Evolutionary conservation across 2,797 vertebrate species (phyloP).

Genomic region (Mallotus villosus): DNA sequence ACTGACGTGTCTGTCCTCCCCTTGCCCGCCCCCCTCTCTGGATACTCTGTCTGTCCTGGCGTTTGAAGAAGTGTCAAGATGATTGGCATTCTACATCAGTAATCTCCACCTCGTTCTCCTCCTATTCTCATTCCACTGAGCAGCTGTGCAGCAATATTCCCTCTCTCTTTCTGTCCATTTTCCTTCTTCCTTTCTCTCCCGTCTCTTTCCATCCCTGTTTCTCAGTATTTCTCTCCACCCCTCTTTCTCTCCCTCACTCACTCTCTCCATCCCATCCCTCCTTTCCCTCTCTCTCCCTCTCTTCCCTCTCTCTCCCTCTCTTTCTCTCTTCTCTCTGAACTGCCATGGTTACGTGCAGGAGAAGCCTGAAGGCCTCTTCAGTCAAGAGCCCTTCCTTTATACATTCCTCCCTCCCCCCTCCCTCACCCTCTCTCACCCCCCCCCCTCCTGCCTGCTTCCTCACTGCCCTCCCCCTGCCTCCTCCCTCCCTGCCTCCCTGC

Average conservation of each 20-base stretch:
- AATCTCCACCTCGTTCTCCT: slow-evolving; percentile 46
- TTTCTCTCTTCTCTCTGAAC: slow-evolving; percentile 66
- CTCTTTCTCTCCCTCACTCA: too few relatives aligned
- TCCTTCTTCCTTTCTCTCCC: too few relatives aligned
- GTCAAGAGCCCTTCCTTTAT: slow-evolving; percentile 49
- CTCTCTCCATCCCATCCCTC: slow-evolving; percentile 1
- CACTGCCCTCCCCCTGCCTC: not conserved
- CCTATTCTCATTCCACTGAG: slow-evolving; percentile 65
- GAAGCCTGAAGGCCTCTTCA: slow-evolving; percentile 71
- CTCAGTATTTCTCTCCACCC: too few relatives aligned
- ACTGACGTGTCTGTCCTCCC: slow-evolving; percentile 17
- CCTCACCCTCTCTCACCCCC: too few relatives aligned
- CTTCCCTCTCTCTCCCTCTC: slow-evolving; percentile 64
- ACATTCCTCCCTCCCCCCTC: too few relatives aligned
- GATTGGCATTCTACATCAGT: slow-evolving; percentile 67
- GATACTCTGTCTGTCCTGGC: slow-evolving; percentile 46
- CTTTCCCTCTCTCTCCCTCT: slow-evolving; percentile 52
- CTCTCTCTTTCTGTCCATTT: slow-evolving; percentile 47
- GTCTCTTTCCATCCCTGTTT: too few relatives aligned
- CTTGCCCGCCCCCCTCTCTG: slow-evolving; percentile 46
- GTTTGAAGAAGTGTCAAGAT: slow-evolving; percentile 56
- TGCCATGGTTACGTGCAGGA: slow-evolving; percentile 68
- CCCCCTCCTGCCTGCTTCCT: not conserved
- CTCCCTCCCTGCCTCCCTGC: too few relatives aligned
- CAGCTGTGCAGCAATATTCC: slow-evolving; percentile 58